These are phyloP conservation scores for Urocitellus parryii DNA, from an alignment of 2,113 vertebrate species.

Conservation along the genomic window DNA sequence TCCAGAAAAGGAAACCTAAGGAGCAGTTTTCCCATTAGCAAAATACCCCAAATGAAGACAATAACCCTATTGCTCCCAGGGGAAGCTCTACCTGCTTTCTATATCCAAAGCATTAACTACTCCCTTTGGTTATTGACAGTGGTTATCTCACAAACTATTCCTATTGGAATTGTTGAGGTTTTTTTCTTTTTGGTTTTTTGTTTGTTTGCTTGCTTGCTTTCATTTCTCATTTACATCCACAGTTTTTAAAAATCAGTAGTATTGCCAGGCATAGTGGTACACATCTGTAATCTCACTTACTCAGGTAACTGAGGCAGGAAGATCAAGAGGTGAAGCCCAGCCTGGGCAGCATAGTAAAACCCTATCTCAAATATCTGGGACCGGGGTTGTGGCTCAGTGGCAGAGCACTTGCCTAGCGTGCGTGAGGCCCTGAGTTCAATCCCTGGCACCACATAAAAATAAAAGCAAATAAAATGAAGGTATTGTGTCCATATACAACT, in stretches of 20 bases:
- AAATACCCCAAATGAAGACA: background rate
- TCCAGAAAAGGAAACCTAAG: constrained; percentile 12
- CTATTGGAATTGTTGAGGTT: background rate
- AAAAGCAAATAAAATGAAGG: too few species aligned
- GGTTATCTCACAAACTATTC: constrained; percentile 17
- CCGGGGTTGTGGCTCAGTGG: too few species aligned
- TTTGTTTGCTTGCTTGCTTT: background rate
- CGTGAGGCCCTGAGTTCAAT: too few species aligned
- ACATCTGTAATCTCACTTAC: background rate
- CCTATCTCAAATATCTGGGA: background rate
- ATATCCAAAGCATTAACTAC: background rate
- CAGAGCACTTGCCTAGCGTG: too few species aligned
- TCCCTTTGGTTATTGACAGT: constrained; percentile 42
- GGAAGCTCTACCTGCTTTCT: background rate
- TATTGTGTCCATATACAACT: too few species aligned
- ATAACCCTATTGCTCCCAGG: background rate
- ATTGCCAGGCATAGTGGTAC: background rate
- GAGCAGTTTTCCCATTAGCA: background rate
- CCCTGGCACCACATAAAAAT: too few species aligned
- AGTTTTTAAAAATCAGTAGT: background rate
- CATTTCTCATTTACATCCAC: background rate
- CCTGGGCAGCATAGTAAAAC: background rate
- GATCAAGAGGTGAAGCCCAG: background rate
- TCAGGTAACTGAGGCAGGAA: background rate
- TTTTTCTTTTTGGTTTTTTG: background rate